Evolutionary conservation across 1,140 invertebrate genomes (phyloP), one percentile per base, ranked within the genome.

Genomic region (Atta cephalotes): DNA sequence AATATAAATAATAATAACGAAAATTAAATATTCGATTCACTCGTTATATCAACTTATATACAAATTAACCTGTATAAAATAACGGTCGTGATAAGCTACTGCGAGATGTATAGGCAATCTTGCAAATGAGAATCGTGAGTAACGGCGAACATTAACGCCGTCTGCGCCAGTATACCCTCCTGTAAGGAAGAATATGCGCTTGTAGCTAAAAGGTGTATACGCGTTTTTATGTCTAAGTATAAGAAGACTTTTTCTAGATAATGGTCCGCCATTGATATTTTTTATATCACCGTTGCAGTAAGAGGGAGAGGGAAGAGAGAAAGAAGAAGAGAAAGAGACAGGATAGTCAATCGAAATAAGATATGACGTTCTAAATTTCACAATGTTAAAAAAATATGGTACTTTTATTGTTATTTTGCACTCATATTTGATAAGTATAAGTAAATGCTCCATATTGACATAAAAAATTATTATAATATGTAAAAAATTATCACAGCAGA

Each of bases 71-170:
- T 86, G 88, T 92, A 92, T 91, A 90, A 90, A 91, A 93, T 92
- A 89, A 94, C 91, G 92, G 90, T 92, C 91, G 91, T 93, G 93
- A 93, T 94, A 93, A 93, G 93, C 92, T 93, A 92, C 91, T 90
- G 56, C 92, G 92, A 95, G 94, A 95, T 93, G 92, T 95, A 95
- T 94, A 94, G 94, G 94, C 94, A 95, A 95, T 95, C 93, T 95
- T 94, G 94, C 92, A 94, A 94, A 94, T 94, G 94, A 95, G 94
- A 95, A 94, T 94, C 94, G 94, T 94, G 94, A 94, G 91, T 95
- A 94, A 94, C 94, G 94, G 92, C 85, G 89, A 89, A 91, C 94
- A 94, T 95, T 95, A 95, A 93, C 93, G 93, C 93, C 94, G 94
- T 84, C 92, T 87, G 65, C 51, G 70, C 84, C 72, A 87, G 74